Evolutionary conservation across 2,797 vertebrate genomes (phyloP), one percentile per base, ranked within the genome.

Genomic region (Karalla daura): DNA sequence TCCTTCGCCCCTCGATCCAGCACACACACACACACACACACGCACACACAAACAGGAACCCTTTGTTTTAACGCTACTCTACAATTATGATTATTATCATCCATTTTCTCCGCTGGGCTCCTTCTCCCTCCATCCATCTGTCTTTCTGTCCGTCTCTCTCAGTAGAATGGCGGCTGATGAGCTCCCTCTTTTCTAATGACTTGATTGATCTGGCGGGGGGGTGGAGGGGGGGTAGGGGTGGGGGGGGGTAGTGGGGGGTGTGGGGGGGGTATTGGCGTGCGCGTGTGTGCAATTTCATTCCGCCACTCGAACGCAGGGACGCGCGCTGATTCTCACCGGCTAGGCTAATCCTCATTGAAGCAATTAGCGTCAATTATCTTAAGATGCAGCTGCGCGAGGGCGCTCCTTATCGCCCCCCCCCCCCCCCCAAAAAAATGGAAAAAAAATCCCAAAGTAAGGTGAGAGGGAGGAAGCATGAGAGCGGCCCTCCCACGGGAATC

Each of bases 301-400:
- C 84, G 64, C 73, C 78, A 74, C 81, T 86, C 76, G 50, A 74
- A 78, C 66, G 73, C 73, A 60, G 79, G 84, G 64, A 76, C 71
- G 70, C 76, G 72, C 74, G 78, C 78, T 70, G 60, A 86, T 88
- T 90, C 84, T 82, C 74, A 86, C 81, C 59, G 81, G 85, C 88
- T 91, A 89, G 81, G 85, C 88, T 91, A 89, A 92, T 89, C 83
- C 89, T 80, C 84, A 91, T 92, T 84, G 85, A 91, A 86, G 89
- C 85, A 90, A 92, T 92, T 92, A 90, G 67, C 80, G 85, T 91
- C 87, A 92, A 88, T 92, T 92, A 93, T 88, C 78, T 89, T 82
- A 84, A 85, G 87, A 89, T 74, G 85, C 90, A 90, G 92, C 89
- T 89, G 87, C 25, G 36, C 79, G 76, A 89, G 80, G 73, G 84